These are phyloP conservation scores for Cryptoleucopteryx plumbea DNA, from an alignment of 2,113 vertebrate genomes.

Conservation along the genomic window DNA sequence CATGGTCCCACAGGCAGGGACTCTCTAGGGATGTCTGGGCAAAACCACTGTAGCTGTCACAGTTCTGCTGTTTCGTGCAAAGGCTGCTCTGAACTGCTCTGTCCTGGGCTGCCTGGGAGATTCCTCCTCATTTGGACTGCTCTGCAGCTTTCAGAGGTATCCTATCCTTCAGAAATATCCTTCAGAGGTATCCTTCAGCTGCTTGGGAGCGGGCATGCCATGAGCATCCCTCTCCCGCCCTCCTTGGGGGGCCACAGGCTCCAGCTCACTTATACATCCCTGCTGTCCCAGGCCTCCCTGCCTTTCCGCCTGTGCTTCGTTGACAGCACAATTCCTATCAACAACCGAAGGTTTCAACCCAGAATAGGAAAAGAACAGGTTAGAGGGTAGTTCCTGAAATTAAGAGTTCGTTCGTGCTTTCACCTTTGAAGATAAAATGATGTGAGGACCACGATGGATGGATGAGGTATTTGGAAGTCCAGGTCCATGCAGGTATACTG, in stretches of 20 bases:
- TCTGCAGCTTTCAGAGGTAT: background rate
- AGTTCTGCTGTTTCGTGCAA: background rate
- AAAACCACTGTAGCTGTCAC: background rate
- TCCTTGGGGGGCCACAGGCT: background rate
- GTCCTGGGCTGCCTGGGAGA: background rate
- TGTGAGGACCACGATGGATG: background rate
- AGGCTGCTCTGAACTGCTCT: background rate
- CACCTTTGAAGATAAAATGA: background rate
- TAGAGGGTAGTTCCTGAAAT: background rate
- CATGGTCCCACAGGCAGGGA: fast-evolving
- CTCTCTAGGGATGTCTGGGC: background rate
- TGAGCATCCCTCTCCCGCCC: background rate
- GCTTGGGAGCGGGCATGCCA: background rate
- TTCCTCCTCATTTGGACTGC: background rate
- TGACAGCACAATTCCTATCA: background rate
- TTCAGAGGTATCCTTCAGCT: background rate
- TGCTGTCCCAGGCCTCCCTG: background rate
- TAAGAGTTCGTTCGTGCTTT: background rate
- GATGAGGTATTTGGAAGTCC: background rate
- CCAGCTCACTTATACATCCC: background rate
- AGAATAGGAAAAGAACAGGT: background rate
- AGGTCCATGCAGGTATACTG: background rate
- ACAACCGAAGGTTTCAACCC: background rate
- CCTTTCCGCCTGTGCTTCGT: background rate
- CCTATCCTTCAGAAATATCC: no score